Evolutionary conservation across 2,888 invertebrate species (phyloP).

Genomic region (Andrena chrysosceles): DNA sequence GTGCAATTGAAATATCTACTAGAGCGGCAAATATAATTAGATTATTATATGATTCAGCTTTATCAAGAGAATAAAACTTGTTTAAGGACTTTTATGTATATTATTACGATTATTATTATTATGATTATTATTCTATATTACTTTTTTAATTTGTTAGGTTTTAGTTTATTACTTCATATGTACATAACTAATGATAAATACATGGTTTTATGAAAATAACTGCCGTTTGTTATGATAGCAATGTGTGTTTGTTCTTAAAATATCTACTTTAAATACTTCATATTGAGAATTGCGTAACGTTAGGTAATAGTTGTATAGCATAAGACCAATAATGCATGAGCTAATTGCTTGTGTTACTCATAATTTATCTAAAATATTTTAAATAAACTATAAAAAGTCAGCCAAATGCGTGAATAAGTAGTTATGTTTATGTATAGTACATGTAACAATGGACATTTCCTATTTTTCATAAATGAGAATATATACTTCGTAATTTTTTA

Average conservation of each 20-base stretch:
- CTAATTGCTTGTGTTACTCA: constrained; percentile 46
- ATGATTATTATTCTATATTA: constrained; percentile 47
- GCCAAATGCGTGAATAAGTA: constrained; percentile 55
- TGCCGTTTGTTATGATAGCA: constrained; percentile 60
- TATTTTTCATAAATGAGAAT: constrained; percentile 55
- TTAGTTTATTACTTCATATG: constrained; percentile 65
- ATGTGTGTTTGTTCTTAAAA: constrained; percentile 57
- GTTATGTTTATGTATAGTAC: constrained; percentile 54
- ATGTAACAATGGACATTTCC: constrained; percentile 53
- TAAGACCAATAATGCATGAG: constrained; percentile 52
- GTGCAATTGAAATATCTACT: constrained; percentile 56
- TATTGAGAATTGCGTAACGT: constrained; percentile 43
- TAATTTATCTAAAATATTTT: constrained; percentile 56
- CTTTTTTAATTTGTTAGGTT: constrained; percentile 58
- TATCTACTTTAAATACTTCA: constrained; percentile 47
- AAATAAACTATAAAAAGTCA: constrained; percentile 50
- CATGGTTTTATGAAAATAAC: constrained; percentile 62
- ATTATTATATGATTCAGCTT: constrained; percentile 48
- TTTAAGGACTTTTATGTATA: constrained; percentile 57
- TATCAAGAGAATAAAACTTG: constrained; percentile 42
- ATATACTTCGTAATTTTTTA: constrained; percentile 59
- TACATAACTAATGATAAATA: constrained; percentile 66
- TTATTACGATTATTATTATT: constrained; percentile 54
- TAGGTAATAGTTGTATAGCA: constrained; percentile 49
- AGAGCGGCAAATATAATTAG: constrained; percentile 45